Evolutionary conservation across 2,888 invertebrate genomes (phyloP).

Genomic region (Sclerodermus sp.): DNA sequence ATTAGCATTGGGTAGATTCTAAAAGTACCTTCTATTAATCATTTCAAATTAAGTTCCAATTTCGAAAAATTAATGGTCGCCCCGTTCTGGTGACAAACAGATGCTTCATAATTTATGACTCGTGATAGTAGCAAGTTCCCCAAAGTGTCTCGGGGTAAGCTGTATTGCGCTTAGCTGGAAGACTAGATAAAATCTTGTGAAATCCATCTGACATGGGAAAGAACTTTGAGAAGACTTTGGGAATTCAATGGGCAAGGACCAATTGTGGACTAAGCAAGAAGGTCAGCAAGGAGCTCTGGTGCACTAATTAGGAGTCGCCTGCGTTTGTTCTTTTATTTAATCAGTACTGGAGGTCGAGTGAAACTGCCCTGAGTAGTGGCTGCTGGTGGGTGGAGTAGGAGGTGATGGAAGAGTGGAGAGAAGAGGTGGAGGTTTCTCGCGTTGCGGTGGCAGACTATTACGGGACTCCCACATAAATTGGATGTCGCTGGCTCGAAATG

Average conservation of each 20-base stretch:
- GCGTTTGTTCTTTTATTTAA: conserved; percentile 46
- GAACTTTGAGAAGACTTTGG: too few relatives aligned
- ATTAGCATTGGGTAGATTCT: conserved; percentile 29
- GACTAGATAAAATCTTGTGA: too few relatives aligned
- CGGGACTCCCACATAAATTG: conserved; percentile 55
- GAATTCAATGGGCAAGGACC: conserved; percentile 11
- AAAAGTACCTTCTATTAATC: conserved; percentile 23
- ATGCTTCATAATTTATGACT: too few relatives aligned
- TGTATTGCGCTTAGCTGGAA: too few relatives aligned
- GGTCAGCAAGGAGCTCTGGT: conserved; percentile 31
- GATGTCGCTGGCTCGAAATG: conserved; percentile 50
- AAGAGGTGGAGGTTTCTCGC: conserved; percentile 41
- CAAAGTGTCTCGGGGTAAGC: too few relatives aligned
- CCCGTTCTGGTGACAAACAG: too few relatives aligned
- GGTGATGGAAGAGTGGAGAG: conserved; percentile 24
- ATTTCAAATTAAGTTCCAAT: conserved; percentile 26
- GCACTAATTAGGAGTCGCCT: conserved; percentile 37
- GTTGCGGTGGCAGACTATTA: conserved; percentile 54
- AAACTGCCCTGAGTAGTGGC: background rate
- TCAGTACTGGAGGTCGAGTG: conserved; percentile 30
- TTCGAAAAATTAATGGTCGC: background rate
- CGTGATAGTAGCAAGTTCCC: too few relatives aligned
- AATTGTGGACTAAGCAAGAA: conserved; percentile 27
- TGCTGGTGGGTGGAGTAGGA: conserved; percentile 17
- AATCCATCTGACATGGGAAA: too few relatives aligned